Evolutionary conservation across 2,888 invertebrate genomes (phyloP), one percentile per base, ranked within the genome.

Genomic region (Acleris cristana): DNA sequence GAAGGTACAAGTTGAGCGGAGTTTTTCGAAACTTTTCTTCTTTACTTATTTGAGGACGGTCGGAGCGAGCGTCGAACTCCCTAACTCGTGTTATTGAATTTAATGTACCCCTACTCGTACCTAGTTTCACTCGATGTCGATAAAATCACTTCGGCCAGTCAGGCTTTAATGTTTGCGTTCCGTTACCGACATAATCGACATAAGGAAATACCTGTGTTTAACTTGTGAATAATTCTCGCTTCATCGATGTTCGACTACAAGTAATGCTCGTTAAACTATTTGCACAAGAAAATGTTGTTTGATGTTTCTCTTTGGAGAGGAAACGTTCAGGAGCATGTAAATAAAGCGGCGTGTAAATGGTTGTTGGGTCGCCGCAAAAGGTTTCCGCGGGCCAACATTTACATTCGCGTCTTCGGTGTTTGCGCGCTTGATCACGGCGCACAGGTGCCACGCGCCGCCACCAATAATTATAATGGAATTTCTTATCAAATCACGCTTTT

Each of bases 41-140:
- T 88, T 87, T 88, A 89, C 86, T 90, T 90, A 90, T 90, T 90
- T 89, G 90, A 90, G 88, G 90, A 90, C 90, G 89, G 89, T 88
- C 89, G 90, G 81, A 82, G 89, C 86, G 89, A 89, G 89, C 89
- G 88, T 84, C 88, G 88, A 91, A 90, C 89, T 90, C 88, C 78
- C 87, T 90, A 92, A 92, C 91, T 92, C 87, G 86, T 84, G 89
- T 92, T 92, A 92, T 92, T 91, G 90, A 92, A 91, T 92, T 91
- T 91, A 91, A 91, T 90, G 88, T 90, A 90, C 88, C 88, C 85
- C 85, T 80, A 70, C 80, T 78, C 81, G 81, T 84, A 84, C 85
- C 84, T 86, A 86, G 82, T 79, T 84, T 84, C 83, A 85, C 86
- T 85, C 85, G 82, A 83, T 83, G 83, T 80, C 84, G 85, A 88